Evolutionary conservation across 2,113 vertebrate genomes (phyloP).

Genomic region (Pseudopipra pipra): DNA sequence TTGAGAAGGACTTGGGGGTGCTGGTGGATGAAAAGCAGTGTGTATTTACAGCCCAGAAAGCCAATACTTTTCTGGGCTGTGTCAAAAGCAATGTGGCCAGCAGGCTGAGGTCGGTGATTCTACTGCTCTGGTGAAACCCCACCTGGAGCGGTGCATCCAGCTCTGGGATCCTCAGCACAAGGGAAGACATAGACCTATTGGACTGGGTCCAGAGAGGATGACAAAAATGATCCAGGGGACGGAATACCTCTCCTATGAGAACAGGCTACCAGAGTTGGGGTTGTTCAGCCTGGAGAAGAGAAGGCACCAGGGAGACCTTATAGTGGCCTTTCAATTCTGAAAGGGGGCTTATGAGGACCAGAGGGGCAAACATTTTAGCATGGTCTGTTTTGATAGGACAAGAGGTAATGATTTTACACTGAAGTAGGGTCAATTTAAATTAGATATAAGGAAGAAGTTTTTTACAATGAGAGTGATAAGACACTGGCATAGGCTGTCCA

Average conservation of each 20-base stretch:
- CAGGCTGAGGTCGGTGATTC: rapidly evolving
- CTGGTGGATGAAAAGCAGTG: not conserved
- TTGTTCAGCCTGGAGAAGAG: not conserved
- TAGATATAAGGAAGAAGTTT: not conserved
- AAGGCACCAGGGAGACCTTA: not conserved
- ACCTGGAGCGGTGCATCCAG: not conserved
- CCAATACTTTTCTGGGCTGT: not conserved
- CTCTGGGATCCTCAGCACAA: not conserved
- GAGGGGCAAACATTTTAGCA: not conserved
- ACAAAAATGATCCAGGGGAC: not conserved
- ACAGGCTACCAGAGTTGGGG: too few species aligned
- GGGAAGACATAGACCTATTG: not conserved
- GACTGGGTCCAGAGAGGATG: not conserved
- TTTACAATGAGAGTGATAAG: not conserved
- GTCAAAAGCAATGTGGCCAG: rapidly evolving
- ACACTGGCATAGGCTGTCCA: rapidly evolving
- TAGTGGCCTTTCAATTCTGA: not conserved
- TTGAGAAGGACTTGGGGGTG: not conserved
- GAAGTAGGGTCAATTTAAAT: not conserved
- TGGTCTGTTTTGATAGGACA: not conserved
- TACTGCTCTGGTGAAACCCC: rapidly evolving
- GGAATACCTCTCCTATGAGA: not conserved
- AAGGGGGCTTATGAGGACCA: not conserved
- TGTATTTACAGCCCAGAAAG: not conserved
- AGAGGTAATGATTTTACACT: not conserved